phyloP scores from a whole-genome alignment of 2,113 vertebrate genomes.

The Sitta europaea region DNA sequence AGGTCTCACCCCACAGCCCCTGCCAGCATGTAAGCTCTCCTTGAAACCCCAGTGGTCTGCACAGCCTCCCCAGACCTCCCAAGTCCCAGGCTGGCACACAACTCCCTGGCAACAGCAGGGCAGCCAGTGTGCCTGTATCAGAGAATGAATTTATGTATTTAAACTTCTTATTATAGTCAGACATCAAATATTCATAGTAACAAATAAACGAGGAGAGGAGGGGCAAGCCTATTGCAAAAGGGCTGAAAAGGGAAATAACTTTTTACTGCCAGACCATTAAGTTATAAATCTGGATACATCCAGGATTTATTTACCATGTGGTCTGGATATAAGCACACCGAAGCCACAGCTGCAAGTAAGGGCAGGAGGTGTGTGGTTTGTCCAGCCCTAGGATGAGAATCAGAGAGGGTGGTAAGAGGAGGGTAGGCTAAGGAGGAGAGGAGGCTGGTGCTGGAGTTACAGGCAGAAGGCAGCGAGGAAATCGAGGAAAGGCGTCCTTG shows the following conservation, averaged over 20 bases:
- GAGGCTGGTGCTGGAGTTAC: background rate
- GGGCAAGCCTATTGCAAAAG: background rate
- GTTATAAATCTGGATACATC: background rate
- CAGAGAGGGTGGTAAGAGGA: background rate
- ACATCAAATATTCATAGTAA: constrained; percentile 53
- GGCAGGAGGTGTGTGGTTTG: background rate
- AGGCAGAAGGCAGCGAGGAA: background rate
- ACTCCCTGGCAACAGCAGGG: background rate
- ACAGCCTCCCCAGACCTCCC: fast-evolving
- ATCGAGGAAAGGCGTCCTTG: background rate
- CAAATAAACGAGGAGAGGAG: constrained; percentile 27
- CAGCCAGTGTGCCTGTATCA: background rate
- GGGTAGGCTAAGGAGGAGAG: background rate
- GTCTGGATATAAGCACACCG: fast-evolving
- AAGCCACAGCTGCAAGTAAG: fast-evolving
- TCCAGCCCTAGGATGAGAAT: background rate
- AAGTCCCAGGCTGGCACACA: background rate
- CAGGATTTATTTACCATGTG: background rate
- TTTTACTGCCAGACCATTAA: constrained; percentile 30
- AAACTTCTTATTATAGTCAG: constrained; percentile 22
- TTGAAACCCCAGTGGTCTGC: background rate
- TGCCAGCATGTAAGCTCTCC: background rate
- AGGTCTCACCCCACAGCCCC: background rate
- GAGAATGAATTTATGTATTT: constrained; percentile 26
- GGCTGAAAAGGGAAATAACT: constrained; percentile 35